Percentiles rank a stretch among this genome's conserved stretches.
phyloP scores from a whole-genome alignment of 2,888 invertebrate genomes.

The Formica aserva region DNA sequence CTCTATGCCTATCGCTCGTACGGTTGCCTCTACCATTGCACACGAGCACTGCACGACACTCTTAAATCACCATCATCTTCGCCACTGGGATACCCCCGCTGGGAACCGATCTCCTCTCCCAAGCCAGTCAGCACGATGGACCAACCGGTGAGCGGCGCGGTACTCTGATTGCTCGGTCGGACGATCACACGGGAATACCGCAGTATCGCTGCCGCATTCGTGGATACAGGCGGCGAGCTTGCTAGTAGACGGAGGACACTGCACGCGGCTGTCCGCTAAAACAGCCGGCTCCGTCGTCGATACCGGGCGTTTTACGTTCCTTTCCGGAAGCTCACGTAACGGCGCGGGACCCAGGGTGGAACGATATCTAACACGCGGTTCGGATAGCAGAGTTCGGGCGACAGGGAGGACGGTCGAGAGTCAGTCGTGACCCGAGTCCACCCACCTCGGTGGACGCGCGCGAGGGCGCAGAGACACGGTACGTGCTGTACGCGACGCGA shows the following conservation, averaged over 20 bases:
- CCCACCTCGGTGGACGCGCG: conserved; percentile 39
- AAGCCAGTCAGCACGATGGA: conserved; percentile 26
- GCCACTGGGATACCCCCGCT: conserved; percentile 57
- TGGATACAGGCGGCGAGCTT: conserved; percentile 37
- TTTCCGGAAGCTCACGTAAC: conserved; percentile 5
- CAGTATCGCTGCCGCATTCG: conserved; percentile 69
- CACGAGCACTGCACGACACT: conserved; percentile 81
- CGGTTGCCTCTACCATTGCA: conserved; percentile 83
- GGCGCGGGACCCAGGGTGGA: conserved; percentile 28
- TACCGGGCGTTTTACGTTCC: conserved; percentile 8
- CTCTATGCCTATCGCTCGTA: conserved; percentile 76
- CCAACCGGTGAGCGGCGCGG: conserved; percentile 21
- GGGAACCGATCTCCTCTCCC: conserved; percentile 24
- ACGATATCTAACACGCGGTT: conserved; percentile 32
- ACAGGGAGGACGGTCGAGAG: conserved; percentile 1
- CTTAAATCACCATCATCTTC: conserved; percentile 74
- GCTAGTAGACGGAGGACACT: conserved; percentile 45
- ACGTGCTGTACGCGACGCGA: conserved; percentile 25
- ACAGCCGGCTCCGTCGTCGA: neutral
- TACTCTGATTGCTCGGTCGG: conserved; percentile 78
- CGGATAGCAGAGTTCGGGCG: conserved; percentile 22
- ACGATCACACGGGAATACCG: conserved; percentile 80
- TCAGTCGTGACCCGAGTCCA: conserved; percentile 52
- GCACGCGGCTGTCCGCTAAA: conserved; percentile 52
- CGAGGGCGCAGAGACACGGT: conserved; percentile 37